A percentile compares a stretch with the other conserved stretches of the same genome.
Conservation (phyloP, 1,140 invertebrate genomes). For the Homarus americanus region DNA sequence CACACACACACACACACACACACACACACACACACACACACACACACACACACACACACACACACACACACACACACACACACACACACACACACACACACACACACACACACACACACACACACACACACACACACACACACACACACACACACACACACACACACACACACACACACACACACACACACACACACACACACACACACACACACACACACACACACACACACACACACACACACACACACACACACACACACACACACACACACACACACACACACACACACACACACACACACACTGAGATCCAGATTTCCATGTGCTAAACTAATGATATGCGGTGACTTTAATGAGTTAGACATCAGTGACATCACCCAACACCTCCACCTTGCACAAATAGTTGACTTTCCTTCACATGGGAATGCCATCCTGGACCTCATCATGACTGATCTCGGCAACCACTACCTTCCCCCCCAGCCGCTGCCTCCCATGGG, state of each 20-base stretch:
- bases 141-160: not conserved
- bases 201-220: not conserved
- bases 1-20: constrained; percentile 4
- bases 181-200: not conserved
- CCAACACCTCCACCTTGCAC: too few relatives aligned
- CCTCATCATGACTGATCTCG: too few relatives aligned
- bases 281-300: constrained; percentile 4
- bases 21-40: not conserved
- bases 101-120: not conserved
- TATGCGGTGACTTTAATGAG: too few relatives aligned
- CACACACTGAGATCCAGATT: too few relatives aligned
- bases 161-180: not conserved
- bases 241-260: not conserved
- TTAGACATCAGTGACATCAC: too few relatives aligned
- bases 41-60: not conserved
- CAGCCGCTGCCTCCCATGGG: too few relatives aligned
- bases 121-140: not conserved
- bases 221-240: not conserved
- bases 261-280: not conserved
- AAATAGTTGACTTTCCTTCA: too few relatives aligned
- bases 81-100: not conserved
- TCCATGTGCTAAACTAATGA: too few relatives aligned
- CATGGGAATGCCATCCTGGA: too few relatives aligned
- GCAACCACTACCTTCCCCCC: too few relatives aligned
- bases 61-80: not conserved